Percentiles rank a stretch among this genome's conserved stretches.
These are phyloP conservation scores for Chydorus sphaericus DNA, from an alignment of 2,888 invertebrate species.

Conservation along the genomic window DNA sequence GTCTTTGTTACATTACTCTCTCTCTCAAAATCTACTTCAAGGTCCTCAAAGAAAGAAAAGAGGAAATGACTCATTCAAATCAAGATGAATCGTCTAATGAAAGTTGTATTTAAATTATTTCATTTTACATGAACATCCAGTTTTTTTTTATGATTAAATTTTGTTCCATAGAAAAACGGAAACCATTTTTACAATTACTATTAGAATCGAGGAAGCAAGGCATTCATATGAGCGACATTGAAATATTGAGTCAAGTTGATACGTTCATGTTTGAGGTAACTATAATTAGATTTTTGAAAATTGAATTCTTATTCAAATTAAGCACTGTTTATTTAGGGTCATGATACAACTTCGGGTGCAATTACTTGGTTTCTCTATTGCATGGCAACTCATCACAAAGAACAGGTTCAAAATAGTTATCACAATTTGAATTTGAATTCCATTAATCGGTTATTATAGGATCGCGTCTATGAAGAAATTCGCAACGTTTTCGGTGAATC, in stretches of 20 bases:
- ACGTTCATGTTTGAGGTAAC: conserved; percentile 25
- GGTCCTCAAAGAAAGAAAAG: too few species aligned
- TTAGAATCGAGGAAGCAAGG: conserved; percentile 23
- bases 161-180: conserved; percentile 17
- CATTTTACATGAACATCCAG: not conserved
- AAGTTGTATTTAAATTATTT: too few species aligned
- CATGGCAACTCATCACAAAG: conserved; percentile 35
- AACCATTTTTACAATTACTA: conserved; percentile 29
- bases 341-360: conserved; percentile 41
- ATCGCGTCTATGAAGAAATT: conserved; percentile 54
- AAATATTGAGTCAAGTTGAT: conserved; percentile 30
- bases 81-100: too few species aligned
- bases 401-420: conserved; percentile 27
- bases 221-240: conserved; percentile 22
- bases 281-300: not conserved
- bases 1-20: too few species aligned
- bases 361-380: conserved; percentile 37
- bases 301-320: too few species aligned
- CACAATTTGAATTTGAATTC: conserved; percentile 4
- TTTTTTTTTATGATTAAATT: too few species aligned
- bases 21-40: too few species aligned
- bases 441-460: conserved; percentile 24
- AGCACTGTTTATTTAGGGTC: conserved; percentile 31
- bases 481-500: conserved; percentile 60
- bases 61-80: too few species aligned